Conservation (phyloP, 2,888 invertebrate genomes). For the Drosophila peninsularis region DNA sequence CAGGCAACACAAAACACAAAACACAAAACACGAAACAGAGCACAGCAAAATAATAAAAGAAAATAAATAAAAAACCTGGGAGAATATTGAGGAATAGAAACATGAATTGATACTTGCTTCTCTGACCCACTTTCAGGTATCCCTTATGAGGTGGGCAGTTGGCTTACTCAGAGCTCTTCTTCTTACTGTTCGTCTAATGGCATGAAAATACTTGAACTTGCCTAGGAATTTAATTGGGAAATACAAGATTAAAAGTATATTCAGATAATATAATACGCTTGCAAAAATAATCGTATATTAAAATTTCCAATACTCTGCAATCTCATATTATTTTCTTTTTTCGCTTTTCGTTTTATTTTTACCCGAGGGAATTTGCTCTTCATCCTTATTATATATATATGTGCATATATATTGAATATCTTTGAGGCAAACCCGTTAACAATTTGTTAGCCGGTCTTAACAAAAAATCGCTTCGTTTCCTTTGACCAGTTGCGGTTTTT, state of each 20-base stretch:
- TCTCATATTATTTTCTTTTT: not conserved
- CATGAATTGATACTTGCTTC: conserved; percentile 24
- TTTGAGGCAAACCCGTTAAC: conserved; percentile 22
- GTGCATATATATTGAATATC: conserved; percentile 11
- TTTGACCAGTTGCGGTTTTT: conserved; percentile 56
- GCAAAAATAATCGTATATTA: not conserved
- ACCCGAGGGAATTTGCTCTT: not conserved
- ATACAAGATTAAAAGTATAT: not conserved
- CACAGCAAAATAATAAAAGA: conserved; percentile 19
- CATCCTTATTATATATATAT: conserved; percentile 15
- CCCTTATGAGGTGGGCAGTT: not conserved
- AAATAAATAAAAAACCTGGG: conserved; percentile 1
- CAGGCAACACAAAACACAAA: conserved; percentile 20
- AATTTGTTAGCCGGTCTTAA: conserved; percentile 21
- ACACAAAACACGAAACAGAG: conserved; percentile 15
- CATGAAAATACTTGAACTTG: not conserved
- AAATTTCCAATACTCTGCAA: not conserved
- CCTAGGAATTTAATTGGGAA: not conserved
- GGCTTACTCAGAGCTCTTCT: not conserved
- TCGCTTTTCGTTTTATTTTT: not conserved
- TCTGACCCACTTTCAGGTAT: conserved; percentile 39
- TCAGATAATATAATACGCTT: no score
- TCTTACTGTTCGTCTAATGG: not conserved
- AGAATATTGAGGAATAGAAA: conserved; percentile 7
- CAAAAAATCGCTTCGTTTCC: conserved; percentile 24